Percentiles rank a stretch among this genome's conserved stretches.
These are phyloP conservation scores for Euglossa dilemma DNA, from an alignment of 1,140 invertebrate species.

Conservation along the genomic window DNA sequence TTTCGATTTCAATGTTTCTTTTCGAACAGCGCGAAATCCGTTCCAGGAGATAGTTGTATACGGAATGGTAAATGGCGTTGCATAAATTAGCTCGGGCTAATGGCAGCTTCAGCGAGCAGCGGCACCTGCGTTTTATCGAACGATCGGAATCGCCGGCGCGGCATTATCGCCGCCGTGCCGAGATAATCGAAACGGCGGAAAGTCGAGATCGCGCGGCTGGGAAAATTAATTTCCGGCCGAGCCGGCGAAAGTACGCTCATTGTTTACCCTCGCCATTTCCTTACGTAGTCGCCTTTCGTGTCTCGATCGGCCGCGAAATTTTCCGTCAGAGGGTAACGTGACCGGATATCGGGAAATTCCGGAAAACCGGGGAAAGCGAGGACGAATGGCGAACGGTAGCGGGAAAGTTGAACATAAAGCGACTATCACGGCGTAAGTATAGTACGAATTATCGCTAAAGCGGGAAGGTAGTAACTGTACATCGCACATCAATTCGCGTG, in stretches of 20 bases:
- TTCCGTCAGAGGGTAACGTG: no score
- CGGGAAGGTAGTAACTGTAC: constrained; percentile 52
- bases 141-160: background rate
- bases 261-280: constrained; percentile 56
- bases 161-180: background rate
- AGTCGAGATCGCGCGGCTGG: constrained; percentile 13
- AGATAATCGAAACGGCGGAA: constrained; percentile 1
- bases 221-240: constrained; percentile 45
- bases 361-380: background rate
- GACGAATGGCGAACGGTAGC: background rate
- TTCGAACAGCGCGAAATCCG: background rate
- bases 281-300: no score
- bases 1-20: background rate
- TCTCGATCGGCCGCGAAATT: no score
- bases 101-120: no score
- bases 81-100: constrained; percentile 29
- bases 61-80: background rate
- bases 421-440: constrained; percentile 21
- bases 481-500: constrained; percentile 66
- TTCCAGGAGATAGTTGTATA: background rate
- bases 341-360: background rate
- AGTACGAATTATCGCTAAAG: constrained; percentile 56
- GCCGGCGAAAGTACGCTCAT: constrained; percentile 71
- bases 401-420: constrained; percentile 9
- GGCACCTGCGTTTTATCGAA: constrained; percentile 9